A percentile compares a stretch with the other conserved stretches of the same genome.
Conservation (phyloP, 2,113 vertebrate genomes). For the Alectura lathami region DNA sequence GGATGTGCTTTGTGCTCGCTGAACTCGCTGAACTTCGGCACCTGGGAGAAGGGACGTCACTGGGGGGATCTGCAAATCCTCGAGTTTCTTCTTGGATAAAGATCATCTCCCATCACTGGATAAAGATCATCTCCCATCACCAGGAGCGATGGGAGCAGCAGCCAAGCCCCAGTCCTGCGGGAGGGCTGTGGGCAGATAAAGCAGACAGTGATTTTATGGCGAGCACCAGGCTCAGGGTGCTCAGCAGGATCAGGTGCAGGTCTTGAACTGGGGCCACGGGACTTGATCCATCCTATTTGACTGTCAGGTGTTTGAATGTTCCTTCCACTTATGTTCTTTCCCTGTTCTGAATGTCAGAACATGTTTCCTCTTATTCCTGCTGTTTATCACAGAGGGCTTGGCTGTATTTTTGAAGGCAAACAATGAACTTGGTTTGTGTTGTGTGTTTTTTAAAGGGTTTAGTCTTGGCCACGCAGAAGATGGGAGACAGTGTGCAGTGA, state of each 20-base stretch:
- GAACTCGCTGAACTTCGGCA: not conserved
- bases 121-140: not conserved
- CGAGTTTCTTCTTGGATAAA: rapidly evolving
- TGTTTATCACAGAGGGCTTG: not conserved
- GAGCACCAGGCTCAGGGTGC: not conserved
- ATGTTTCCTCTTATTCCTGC: rapidly evolving
- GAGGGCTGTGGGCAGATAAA: not conserved
- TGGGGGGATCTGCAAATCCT: not conserved
- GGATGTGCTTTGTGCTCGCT: rapidly evolving
- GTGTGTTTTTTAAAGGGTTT: conserved; percentile 17
- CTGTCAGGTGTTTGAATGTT: not conserved
- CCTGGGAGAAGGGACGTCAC: not conserved
- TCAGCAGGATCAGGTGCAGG: not conserved
- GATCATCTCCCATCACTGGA: not conserved
- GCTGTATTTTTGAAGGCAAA: not conserved
- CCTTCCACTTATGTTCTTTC: not conserved
- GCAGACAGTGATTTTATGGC: rapidly evolving
- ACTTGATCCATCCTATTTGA: not conserved
- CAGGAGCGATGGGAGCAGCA: not conserved
- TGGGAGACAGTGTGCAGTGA: not conserved
- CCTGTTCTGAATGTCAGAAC: not conserved
- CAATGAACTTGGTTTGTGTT: not conserved
- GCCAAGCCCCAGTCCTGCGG: not conserved
- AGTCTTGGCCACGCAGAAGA: not conserved
- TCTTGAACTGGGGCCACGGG: not conserved